Percentiles rank a stretch among this genome's conserved stretches.
Conservation (phyloP, 2,113 vertebrate species). For the Glaucomys volans region DNA sequence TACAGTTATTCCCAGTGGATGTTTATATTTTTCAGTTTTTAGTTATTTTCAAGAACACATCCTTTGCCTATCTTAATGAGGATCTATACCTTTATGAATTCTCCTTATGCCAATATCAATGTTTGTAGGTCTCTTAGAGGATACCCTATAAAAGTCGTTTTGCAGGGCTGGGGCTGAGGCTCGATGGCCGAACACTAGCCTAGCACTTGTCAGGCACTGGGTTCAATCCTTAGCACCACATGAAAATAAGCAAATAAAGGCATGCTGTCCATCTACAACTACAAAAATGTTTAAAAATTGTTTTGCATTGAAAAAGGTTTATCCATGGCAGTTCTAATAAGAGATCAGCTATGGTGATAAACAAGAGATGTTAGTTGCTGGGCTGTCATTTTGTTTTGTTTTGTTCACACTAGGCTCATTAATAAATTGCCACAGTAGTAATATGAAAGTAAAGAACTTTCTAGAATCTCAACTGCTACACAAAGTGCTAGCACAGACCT, state of each 20-base stretch:
- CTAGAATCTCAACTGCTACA: slow-evolving; percentile 67
- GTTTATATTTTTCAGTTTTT: slow-evolving; percentile 50
- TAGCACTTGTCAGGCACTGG: no score
- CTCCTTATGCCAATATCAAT: slow-evolving; percentile 24
- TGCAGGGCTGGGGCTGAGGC: not conserved
- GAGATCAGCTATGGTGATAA: slow-evolving; percentile 51
- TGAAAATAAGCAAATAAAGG: no score
- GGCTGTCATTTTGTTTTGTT: slow-evolving; percentile 73
- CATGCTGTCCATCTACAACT: no score
- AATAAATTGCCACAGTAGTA: slow-evolving; percentile 71
- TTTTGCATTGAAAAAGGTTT: slow-evolving; percentile 56
- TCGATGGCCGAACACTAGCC: no score
- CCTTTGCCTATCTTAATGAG: slow-evolving; percentile 12
- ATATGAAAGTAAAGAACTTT: slow-evolving; percentile 77
- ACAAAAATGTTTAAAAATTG: not conserved
- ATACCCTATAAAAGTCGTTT: slow-evolving; percentile 61
- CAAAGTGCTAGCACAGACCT: slow-evolving; percentile 53
- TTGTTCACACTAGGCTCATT: slow-evolving; percentile 70
- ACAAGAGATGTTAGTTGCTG: slow-evolving; percentile 59
- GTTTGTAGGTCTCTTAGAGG: slow-evolving; percentile 53
- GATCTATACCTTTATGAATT: not conserved
- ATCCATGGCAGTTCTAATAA: slow-evolving; percentile 13
- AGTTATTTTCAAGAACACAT: slow-evolving; percentile 57
- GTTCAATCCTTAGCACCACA: no score
- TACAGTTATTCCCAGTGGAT: not conserved